A percentile compares a stretch with the other conserved stretches of the same genome.
Evolutionary conservation across 2,888 invertebrate genomes (phyloP).

Genomic region (Sussaba pulchella): DNA sequence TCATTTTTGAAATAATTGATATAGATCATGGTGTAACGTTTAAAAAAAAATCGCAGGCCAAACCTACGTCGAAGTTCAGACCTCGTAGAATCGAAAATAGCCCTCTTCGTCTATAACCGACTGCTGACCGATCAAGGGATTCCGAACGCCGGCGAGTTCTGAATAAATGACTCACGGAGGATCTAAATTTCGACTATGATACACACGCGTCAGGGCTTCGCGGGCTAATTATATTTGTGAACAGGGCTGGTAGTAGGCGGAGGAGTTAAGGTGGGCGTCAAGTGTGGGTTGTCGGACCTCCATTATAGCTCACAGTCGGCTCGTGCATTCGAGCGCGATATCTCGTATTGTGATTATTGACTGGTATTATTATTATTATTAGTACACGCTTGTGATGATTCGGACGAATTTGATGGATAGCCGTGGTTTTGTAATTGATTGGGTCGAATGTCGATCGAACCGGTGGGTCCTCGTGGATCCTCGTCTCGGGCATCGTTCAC

Average conservation of each 20-base stretch:
- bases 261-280: constrained; percentile 61
- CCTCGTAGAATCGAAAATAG: background rate
- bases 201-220: background rate
- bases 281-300: constrained; percentile 50
- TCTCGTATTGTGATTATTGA: background rate
- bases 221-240: constrained; percentile 64
- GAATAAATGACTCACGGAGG: background rate
- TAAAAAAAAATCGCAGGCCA: constrained; percentile 17
- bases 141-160: background rate
- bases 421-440: constrained; percentile 67
- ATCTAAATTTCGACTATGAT: background rate
- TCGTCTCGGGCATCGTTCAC: constrained; percentile 14
- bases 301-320: constrained; percentile 15
- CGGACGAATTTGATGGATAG: constrained; percentile 63
- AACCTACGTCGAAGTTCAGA: constrained; percentile 16
- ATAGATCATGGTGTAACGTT: constrained; percentile 1
- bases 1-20: constrained; percentile 4
- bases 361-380: constrained; percentile 38
- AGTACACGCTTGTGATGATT: background rate
- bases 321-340: background rate
- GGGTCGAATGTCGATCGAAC: constrained; percentile 54
- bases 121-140: background rate
- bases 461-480: constrained; percentile 29
- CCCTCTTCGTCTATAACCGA: background rate
- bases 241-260: constrained; percentile 41